Base-by-base conservation (phyloP, 2,113 vertebrate genomes). In the Galeopterus variegatus region DNA sequence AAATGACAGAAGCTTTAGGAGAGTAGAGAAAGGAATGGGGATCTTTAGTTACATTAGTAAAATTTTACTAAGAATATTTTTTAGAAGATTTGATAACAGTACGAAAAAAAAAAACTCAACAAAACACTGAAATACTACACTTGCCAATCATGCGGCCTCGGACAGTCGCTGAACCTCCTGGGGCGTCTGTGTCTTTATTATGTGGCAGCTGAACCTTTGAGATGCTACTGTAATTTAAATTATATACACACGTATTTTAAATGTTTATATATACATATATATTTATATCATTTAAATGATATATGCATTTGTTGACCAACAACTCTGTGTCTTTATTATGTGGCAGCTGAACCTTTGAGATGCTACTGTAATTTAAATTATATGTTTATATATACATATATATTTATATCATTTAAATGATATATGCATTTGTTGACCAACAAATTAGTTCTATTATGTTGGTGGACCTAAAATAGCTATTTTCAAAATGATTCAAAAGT, bases 161-260 rank as follows among this genome's bases (percentile, higher is more conserved):
- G 15, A 17, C 6, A 5, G 6, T 0, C 0, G 21, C 65, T 19
- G 8, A 11, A 15, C 41, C 1, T 48, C 58, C 18, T 1, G 9
- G 15, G 45, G 4, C 33, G 26, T 33, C 5, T 6, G 4, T 12
- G 1, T 23, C 17, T 31, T n/a, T 3, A 9, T 6, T 31, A 14
- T 0, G 12, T 7, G n/a, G 54, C 83, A 31, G 17, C 52, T 1
- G 1, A 1, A 6, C 9, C 48, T 48, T 41, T 28, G 8, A 1
- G 3, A 4, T 9, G 18, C 64, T 28, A 2, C 0, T 17, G 28
- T 21, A 4, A 33, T 12, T 1, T 72, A 21, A 23, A n/a, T 18
- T 18, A 5, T 4, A 3, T 11, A 5, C 3, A 2, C 3, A 2
- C 1, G 1, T 15, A 1, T 7, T 4, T 9, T 13, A 36, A 24